phyloP scores from a whole-genome alignment of 2,113 vertebrate genomes.

The Tinamus guttatus region DNA sequence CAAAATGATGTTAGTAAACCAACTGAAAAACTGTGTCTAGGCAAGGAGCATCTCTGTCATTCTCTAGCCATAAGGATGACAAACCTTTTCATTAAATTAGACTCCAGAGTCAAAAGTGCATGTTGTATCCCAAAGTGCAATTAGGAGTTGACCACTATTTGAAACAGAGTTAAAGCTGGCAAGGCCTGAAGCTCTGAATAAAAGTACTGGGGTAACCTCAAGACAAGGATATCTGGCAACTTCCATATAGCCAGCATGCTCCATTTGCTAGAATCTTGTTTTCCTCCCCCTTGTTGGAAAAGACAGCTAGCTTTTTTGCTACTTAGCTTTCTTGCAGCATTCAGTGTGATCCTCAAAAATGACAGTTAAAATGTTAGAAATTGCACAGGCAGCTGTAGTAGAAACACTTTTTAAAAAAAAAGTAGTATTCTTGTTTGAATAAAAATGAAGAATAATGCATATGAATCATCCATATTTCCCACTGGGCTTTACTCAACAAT shows the following conservation, averaged over 20 bases:
- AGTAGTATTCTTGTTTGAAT: background rate
- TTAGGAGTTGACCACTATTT: background rate
- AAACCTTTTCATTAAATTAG: conserved; percentile 50
- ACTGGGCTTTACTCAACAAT: background rate
- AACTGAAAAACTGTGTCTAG: background rate
- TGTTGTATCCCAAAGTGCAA: background rate
- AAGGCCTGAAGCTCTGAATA: background rate
- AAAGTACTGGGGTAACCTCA: conserved; percentile 4
- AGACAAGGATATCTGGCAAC: conserved; percentile 29
- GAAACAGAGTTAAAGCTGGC: background rate
- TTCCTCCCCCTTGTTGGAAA: conserved; percentile 8
- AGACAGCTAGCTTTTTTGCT: conserved; percentile 17
- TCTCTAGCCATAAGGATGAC: background rate
- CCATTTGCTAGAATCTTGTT: conserved; percentile 31
- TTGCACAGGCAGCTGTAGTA: background rate
- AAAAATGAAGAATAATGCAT: background rate
- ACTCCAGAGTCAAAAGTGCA: conserved; percentile 28
- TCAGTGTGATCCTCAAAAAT: background rate
- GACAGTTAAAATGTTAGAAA: background rate
- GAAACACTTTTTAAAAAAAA: background rate
- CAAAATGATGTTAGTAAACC: conserved; percentile 47
- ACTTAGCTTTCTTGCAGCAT: background rate
- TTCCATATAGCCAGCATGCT: conserved; percentile 28
- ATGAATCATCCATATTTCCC: background rate
- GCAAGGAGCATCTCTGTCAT: conserved; percentile 16